A percentile compares a stretch with the other conserved stretches of the same genome.
phyloP scores from a whole-genome alignment of 2,888 invertebrate genomes.

The Pimpla rufipes region DNA sequence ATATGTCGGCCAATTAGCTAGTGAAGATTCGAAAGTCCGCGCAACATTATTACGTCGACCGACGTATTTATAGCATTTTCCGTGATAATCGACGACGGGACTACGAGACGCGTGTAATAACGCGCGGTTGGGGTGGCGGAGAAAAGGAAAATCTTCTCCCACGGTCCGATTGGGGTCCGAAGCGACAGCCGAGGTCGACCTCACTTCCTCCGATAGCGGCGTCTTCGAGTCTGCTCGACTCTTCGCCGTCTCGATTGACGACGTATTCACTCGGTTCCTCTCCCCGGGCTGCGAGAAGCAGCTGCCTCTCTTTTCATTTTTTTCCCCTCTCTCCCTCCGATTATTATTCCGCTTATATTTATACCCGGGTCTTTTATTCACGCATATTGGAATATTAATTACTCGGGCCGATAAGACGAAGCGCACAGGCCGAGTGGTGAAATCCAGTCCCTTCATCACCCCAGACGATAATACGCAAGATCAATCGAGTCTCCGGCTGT shows the following conservation, averaged over 20 bases:
- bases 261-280: conserved; percentile 48
- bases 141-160: conserved; percentile 74
- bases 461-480: conserved; percentile 23
- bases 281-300: conserved; percentile 33
- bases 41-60: not conserved
- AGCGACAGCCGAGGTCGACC: conserved; percentile 80
- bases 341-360: conserved; percentile 33
- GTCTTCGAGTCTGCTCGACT: conserved; percentile 79
- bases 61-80: conserved; percentile 70
- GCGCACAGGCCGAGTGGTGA: not conserved
- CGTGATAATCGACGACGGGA: conserved; percentile 69
- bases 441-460: conserved; percentile 6
- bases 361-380: conserved; percentile 60
- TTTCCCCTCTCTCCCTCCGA: conserved; percentile 58
- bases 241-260: conserved; percentile 52
- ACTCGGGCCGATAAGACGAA: conserved; percentile 72
- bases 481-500: conserved; percentile 22
- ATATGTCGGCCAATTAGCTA: conserved; percentile 58
- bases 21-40: conserved; percentile 40
- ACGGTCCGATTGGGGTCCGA: conserved; percentile 72
- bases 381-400: conserved; percentile 80
- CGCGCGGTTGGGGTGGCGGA: not conserved
- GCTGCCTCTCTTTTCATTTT: conserved; percentile 64
- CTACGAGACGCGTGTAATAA: conserved; percentile 27
- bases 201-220: conserved; percentile 85